Conservation (phyloP, 1,140 invertebrate genomes). For the Heliconius melpomene region DNA sequence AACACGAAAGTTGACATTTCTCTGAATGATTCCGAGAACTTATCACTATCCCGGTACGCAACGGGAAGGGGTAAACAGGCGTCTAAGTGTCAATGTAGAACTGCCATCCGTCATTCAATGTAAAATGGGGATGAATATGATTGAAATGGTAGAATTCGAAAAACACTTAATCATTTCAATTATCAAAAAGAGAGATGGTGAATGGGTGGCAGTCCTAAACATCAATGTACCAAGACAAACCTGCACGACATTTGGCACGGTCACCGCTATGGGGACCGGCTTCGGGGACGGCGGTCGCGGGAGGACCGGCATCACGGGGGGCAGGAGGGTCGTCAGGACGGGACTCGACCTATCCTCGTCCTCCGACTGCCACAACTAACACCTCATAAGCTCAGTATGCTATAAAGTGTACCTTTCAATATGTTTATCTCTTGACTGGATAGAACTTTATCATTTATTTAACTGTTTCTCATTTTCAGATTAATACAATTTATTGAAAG, state of each 20-base stretch:
- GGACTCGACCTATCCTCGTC: constrained; percentile 57
- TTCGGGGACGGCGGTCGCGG: constrained; percentile 41
- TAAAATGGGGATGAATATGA: not conserved
- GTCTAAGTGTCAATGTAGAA: constrained; percentile 20
- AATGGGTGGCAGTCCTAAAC: constrained; percentile 16
- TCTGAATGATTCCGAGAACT: constrained; percentile 39
- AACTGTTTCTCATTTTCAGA: not conserved
- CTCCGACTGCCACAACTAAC: constrained; percentile 46
- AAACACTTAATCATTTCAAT: not conserved
- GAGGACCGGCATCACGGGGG: constrained; percentile 53
- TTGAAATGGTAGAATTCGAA: not conserved
- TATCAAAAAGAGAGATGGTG: not conserved
- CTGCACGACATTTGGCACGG: constrained; percentile 50
- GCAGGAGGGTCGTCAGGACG: constrained; percentile 62
- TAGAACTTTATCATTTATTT: not conserved
- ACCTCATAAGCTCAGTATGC: constrained; percentile 11
- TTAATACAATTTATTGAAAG: not conserved
- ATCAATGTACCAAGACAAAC: constrained; percentile 48
- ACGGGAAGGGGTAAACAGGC: not conserved
- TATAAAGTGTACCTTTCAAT: not conserved
- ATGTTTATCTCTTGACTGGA: not conserved
- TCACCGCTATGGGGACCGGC: constrained; percentile 48
- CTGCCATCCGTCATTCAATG: constrained; percentile 17
- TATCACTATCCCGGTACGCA: constrained; percentile 3
- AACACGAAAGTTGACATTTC: not conserved